Percentiles rank a stretch among this genome's conserved stretches.
Evolutionary conservation across 2,113 vertebrate genomes (phyloP).

Genomic region (Hydrochoerus hydrochaeris): DNA sequence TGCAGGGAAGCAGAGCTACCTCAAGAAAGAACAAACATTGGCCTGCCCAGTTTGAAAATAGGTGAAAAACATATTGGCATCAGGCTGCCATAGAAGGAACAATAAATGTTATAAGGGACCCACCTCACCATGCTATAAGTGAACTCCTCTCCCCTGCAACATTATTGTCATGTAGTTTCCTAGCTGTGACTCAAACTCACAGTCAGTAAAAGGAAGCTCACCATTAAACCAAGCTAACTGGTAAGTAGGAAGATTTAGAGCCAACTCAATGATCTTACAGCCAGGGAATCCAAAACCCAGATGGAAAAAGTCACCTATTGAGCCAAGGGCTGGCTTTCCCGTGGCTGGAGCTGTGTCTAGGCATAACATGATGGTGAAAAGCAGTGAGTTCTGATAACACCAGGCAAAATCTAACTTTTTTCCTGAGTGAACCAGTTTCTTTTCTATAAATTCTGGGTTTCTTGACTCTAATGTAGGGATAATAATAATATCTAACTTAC

Average conservation of each 20-base stretch:
- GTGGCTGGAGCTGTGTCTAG: not conserved
- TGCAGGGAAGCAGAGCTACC: not conserved
- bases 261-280: not conserved
- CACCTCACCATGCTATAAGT: not conserved
- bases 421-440: not conserved
- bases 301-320: not conserved
- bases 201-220: not conserved
- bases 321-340: not conserved
- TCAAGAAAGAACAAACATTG: not conserved
- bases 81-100: not conserved
- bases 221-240: not conserved
- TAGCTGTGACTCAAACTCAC: not conserved
- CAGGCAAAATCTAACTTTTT: not conserved
- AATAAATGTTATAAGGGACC: not conserved
- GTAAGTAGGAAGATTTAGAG: not conserved
- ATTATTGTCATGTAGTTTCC: not conserved
- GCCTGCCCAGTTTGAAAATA: conserved; percentile 23
- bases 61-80: not conserved
- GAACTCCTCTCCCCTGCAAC: not conserved
- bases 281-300: not conserved
- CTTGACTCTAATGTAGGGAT: not conserved
- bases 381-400: not conserved
- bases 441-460: not conserved
- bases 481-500: not conserved
- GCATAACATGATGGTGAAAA: not conserved